Evolutionary conservation across 1,140 invertebrate species (phyloP), one percentile per base, ranked within the genome.

Genomic region (Augochlora pura): DNA sequence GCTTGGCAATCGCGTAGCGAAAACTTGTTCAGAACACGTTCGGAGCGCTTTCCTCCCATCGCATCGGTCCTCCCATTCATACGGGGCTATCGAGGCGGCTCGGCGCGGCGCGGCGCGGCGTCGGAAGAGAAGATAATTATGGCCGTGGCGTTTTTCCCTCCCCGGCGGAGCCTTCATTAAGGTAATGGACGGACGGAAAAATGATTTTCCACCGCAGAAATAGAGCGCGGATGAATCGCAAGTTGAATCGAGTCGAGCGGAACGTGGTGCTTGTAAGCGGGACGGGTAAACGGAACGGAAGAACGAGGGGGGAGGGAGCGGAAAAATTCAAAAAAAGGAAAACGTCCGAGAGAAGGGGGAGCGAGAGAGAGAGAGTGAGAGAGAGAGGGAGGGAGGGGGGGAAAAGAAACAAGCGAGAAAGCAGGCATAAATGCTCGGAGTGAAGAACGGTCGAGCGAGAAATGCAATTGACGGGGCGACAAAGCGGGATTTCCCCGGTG

Each of bases 181-280:
- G 67, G 80, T 88, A 90, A 90, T 86, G 87, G 80, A 78, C 64
- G 76, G 60, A 80, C 72, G 74, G 57, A 78, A 83, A 81, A 63
- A 75, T 54, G 74, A 74, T 80, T 81, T 59, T 83, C 77, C 23
- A 66, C 63, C 42, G 27, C 46, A 42, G 59, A 63, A 63, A 71
- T 71, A 62, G 67, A 62, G 32, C 59, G 62, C 42, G 67, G 27
- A 46, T 77, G 67, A 60, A 52, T 52, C 42, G 67, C 60, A 77
- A 71, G 59, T 70, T 46, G 75, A 77, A 71, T 70, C 57, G 75
- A 16, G 42, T 27, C 27, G 64, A n/a, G 54, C 54, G 54, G 54
- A 57, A n/a, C 54, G n/a, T 1, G 21, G 21, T n/a, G 54, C 54
- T 57, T 8, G 54, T n/a, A 23, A 57, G 21, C 54, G 54, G n/a